Base-by-base conservation (phyloP, 2,797 vertebrate genomes). In the Arrhamphus sclerolepis region DNA sequence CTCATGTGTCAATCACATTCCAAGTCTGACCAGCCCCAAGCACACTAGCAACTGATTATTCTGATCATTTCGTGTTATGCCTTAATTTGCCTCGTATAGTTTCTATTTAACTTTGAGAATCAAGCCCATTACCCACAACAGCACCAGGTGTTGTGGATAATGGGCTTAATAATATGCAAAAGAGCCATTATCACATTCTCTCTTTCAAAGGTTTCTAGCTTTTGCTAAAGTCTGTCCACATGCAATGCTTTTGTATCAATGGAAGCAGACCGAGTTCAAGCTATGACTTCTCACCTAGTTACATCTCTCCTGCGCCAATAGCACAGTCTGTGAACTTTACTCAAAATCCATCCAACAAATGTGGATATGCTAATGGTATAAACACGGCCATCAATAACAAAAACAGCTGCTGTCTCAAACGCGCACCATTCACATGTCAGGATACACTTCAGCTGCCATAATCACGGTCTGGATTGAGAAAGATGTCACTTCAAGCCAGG, bases 201-300 rank as follows among this genome's bases (percentile, higher is more conserved):
- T 71, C 39, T 59, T 54, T 56, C 10, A 54, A 58, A 76, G 40
- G 46, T 75, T 78, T 66, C 59, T 60, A 31, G 62, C 72, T 61
- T 80, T 74, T 87, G 78, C 59, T 62, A 86, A 90, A 87, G 53
- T 60, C n/a, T 54, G 67, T 70, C 26, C 53, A 73, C 56, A 72
- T 74, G 77, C 70, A 75, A 54, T 57, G 38, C 67, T 71, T 61
- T 56, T 74, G 56, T 64, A 42, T 70, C 53, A 56, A 21, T 60
- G 52, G 20, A 79, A 48, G 55, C 63, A 28, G 46, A 65, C 46
- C 34, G 47, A 82, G 84, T 77, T 62, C 66, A 59, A 34, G 4
- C 68, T 78, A 71, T 89, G 69, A 80, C 83, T 82, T 74, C 75
- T 80, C 74, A 67, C 69, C 82, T 71, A 80, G 83, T 76, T 80